phyloP scores from a whole-genome alignment of 2,888 invertebrate species.

The Eledone cirrhosa region DNA sequence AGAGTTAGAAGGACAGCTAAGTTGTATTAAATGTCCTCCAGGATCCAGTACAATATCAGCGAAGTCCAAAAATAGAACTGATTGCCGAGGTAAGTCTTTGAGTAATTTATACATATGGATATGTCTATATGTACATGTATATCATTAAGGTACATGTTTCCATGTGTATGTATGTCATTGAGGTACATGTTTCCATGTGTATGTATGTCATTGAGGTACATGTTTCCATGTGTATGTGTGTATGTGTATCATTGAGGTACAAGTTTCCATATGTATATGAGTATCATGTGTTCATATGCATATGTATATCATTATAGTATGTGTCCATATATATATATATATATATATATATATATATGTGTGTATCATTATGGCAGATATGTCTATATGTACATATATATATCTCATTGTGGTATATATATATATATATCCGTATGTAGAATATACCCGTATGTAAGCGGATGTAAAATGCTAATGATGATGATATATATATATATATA shows the following conservation, averaged over 20 bases:
- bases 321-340: neutral
- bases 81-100: conserved; percentile 24
- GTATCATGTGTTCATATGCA: neutral
- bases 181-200: neutral
- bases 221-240: neutral
- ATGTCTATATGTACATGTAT: neutral
- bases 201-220: neutral
- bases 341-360: neutral
- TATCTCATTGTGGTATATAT: no score
- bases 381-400: neutral
- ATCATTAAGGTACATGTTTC: neutral
- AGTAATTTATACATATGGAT: neutral
- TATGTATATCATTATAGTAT: neutral
- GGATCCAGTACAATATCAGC: conserved; percentile 3
- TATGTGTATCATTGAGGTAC: no score
- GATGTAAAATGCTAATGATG: neutral
- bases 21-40: conserved; percentile 27
- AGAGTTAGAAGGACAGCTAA: conserved; percentile 11
- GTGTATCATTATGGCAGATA: neutral
- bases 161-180: no score
- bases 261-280: neutral
- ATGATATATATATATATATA: neutral
- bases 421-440: neutral
- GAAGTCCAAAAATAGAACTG: neutral
- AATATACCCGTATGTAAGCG: neutral